Evolutionary conservation across 2,888 invertebrate species (phyloP).

Genomic region (Cephus runcator): DNA sequence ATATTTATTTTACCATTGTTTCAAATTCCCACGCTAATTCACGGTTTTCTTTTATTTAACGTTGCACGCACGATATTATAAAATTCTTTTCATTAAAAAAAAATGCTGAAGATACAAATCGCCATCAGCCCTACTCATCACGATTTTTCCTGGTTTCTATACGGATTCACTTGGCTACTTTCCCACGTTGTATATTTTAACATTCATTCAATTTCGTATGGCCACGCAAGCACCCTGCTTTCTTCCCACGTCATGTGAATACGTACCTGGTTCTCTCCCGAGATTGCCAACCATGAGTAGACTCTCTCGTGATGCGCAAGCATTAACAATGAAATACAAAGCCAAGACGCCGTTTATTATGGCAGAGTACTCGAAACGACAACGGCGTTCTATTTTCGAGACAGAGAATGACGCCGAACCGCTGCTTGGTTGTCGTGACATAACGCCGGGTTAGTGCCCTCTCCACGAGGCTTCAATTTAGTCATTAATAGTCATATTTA

Average conservation of each 20-base stretch:
- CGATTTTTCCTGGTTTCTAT: neutral
- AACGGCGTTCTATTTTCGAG: constrained; percentile 52
- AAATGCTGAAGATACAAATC: neutral
- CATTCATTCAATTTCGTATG: neutral
- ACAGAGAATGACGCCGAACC: constrained; percentile 37
- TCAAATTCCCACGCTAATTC: neutral
- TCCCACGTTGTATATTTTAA: neutral
- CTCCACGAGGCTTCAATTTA: constrained; percentile 32
- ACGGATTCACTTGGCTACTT: neutral
- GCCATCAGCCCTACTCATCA: neutral
- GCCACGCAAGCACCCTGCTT: neutral
- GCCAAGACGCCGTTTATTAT: constrained; percentile 32
- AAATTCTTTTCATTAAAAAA: neutral
- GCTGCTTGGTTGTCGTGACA: constrained; percentile 47
- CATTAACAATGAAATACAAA: neutral
- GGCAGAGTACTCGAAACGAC: constrained; percentile 30
- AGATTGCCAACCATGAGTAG: neutral
- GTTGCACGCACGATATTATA: neutral
- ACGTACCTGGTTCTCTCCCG: neutral
- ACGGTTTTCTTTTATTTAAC: neutral
- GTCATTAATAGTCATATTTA: neutral
- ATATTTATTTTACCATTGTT: neutral
- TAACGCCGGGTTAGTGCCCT: constrained; percentile 57
- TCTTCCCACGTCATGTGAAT: neutral
- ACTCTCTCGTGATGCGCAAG: neutral